These are phyloP conservation scores for Aegotheles bennettii DNA, from an alignment of 2,113 vertebrate genomes.

Conservation along the genomic window DNA sequence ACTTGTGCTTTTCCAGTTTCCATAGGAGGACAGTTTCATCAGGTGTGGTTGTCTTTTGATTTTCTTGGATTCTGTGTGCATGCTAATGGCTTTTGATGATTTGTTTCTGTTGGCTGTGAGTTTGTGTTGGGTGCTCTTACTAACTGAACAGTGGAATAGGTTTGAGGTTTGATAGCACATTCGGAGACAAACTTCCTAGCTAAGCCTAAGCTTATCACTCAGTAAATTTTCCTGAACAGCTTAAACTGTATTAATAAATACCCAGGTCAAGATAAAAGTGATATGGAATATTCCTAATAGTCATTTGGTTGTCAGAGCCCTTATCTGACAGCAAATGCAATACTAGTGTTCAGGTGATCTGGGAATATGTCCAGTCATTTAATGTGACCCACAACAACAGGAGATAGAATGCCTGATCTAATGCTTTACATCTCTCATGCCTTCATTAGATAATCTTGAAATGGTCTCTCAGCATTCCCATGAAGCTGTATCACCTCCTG, in stretches of 20 bases:
- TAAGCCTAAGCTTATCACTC: background rate
- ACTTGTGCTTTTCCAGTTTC: background rate
- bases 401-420: background rate
- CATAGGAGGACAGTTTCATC: background rate
- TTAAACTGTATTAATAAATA: background rate
- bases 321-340: background rate
- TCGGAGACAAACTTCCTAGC: background rate
- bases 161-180: background rate
- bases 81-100: background rate
- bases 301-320: background rate
- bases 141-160: background rate
- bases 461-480: background rate
- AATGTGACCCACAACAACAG: background rate
- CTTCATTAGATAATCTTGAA: background rate
- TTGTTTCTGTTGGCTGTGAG: background rate
- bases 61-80: rapidly evolving
- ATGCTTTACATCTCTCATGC: background rate
- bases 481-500: background rate
- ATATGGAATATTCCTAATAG: background rate
- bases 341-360: background rate
- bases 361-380: background rate
- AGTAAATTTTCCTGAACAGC: background rate
- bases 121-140: background rate
- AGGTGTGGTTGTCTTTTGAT: background rate
- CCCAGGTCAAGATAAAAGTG: too few species aligned